Percentiles rank a stretch among this genome's conserved stretches.
Conservation (phyloP, 1,140 invertebrate species). For the Bombus balteatus region DNA sequence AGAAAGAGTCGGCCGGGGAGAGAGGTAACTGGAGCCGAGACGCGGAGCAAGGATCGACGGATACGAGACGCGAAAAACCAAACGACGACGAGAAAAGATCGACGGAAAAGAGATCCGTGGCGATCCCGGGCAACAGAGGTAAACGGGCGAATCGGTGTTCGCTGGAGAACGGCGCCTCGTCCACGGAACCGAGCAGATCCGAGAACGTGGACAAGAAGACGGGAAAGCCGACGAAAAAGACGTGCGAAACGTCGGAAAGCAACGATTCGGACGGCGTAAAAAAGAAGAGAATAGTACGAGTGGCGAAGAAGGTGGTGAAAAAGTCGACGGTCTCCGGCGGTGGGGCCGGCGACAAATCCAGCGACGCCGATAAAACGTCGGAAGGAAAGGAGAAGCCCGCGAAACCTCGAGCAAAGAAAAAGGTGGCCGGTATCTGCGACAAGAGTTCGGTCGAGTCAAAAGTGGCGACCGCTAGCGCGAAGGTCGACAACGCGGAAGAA, state of each 20-base stretch:
- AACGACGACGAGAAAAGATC: slow-evolving; percentile 37
- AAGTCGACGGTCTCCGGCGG: slow-evolving; percentile 59
- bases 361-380: slow-evolving; percentile 60
- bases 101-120: slow-evolving; percentile 22
- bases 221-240: slow-evolving; percentile 67
- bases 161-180: slow-evolving; percentile 60
- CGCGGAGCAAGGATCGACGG: not conserved
- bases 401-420: slow-evolving; percentile 45
- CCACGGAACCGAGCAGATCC: slow-evolving; percentile 57
- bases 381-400: slow-evolving; percentile 51
- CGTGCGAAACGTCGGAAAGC: slow-evolving; percentile 61
- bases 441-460: not conserved
- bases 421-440: not conserved
- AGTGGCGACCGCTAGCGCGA: not conserved
- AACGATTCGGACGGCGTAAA: slow-evolving; percentile 70
- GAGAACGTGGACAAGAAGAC: slow-evolving; percentile 66
- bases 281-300: slow-evolving; percentile 76
- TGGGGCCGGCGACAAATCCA: not conserved
- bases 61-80: slow-evolving; percentile 31
- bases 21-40: not conserved
- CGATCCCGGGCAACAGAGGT: not conserved
- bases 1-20: slow-evolving; percentile 42
- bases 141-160: slow-evolving; percentile 62
- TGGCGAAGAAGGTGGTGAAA: slow-evolving; percentile 76
- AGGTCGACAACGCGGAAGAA: slow-evolving; percentile 37